These are phyloP conservation scores for Periophthalmodon schlosseri DNA, from an alignment of 2,113 vertebrate species.

Conservation along the genomic window DNA sequence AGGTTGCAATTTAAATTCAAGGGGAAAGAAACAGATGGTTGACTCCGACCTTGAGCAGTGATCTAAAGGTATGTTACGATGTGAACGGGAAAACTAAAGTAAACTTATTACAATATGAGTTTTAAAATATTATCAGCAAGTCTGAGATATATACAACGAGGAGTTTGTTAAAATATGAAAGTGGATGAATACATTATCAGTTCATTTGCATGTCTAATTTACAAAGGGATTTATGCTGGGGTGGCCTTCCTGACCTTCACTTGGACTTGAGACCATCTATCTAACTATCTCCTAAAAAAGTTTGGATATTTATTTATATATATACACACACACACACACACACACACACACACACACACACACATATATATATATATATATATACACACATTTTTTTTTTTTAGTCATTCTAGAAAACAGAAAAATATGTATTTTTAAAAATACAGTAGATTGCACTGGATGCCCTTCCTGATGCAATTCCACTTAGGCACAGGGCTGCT, in stretches of 20 bases:
- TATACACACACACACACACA: too few species aligned
- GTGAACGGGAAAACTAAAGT: background rate
- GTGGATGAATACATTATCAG: background rate
- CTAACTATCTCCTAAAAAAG: background rate
- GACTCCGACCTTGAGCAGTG: conserved; percentile 56
- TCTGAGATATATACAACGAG: background rate
- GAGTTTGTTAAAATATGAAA: background rate
- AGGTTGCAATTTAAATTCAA: conserved; percentile 41
- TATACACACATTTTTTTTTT: too few species aligned
- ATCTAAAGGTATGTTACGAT: conserved; percentile 35
- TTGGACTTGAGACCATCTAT: background rate
- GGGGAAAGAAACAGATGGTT: conserved; percentile 54
- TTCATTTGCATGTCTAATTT: background rate
- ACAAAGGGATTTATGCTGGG: background rate
- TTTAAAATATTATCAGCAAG: background rate
- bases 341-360: too few species aligned
- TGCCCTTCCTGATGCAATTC: background rate
- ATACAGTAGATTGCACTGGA: background rate
- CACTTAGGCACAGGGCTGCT: background rate
- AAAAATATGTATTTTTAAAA: too few species aligned
- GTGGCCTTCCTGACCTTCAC: background rate
- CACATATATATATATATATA: too few species aligned
- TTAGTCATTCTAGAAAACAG: too few species aligned
- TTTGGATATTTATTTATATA: background rate
- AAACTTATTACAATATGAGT: background rate